phyloP scores from a whole-genome alignment of 2,888 invertebrate species.

The Nomada hirtipes region DNA sequence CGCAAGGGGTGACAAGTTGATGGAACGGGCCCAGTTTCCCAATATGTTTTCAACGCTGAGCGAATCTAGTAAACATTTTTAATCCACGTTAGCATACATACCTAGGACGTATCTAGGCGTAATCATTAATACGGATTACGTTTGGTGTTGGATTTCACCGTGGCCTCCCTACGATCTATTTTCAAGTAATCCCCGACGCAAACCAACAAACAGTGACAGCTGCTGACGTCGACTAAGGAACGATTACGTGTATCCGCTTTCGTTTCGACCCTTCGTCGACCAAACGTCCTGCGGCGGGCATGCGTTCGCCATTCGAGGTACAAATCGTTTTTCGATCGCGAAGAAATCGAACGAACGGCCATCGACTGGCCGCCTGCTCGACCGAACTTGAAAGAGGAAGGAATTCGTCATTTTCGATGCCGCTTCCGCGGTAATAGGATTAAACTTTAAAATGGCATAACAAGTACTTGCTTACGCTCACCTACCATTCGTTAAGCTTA shows the following conservation, averaged over 20 bases:
- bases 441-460: constrained; percentile 27
- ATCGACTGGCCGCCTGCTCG: constrained; percentile 26
- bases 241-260: constrained; percentile 68
- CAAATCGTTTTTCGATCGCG: constrained; percentile 41
- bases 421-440: constrained; percentile 38
- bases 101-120: constrained; percentile 48
- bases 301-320: constrained; percentile 38
- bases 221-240: constrained; percentile 75
- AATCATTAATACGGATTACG: constrained; percentile 82
- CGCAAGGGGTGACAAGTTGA: background rate
- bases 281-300: constrained; percentile 32
- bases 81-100: constrained; percentile 53
- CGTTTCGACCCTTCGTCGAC: constrained; percentile 54
- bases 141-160: constrained; percentile 75
- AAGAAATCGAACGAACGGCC: constrained; percentile 7
- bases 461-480: constrained; percentile 32
- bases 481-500: constrained; percentile 28
- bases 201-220: constrained; percentile 83
- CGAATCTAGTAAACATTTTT: constrained; percentile 42
- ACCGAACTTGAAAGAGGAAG: constrained; percentile 17
- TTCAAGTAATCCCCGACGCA: constrained; percentile 81
- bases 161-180: constrained; percentile 77
- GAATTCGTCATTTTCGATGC: background rate
- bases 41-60: constrained; percentile 7
- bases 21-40: too few relatives aligned